Percentiles rank a stretch among this genome's conserved stretches.
These are phyloP conservation scores for Potamarius usumacintae DNA, from an alignment of 2,113 vertebrate genomes.

Conservation along the genomic window DNA sequence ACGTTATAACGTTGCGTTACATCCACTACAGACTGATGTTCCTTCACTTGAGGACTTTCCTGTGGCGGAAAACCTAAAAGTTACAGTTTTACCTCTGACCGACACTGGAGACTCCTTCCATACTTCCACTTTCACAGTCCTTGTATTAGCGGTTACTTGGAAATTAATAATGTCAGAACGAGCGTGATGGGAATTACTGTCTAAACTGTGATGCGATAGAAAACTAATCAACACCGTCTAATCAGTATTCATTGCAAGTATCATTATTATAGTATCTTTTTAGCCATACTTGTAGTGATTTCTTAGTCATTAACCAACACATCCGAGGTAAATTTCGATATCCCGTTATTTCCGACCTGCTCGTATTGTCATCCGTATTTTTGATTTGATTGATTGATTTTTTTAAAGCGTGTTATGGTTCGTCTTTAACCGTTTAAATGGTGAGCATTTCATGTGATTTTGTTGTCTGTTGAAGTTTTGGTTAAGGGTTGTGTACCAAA, in stretches of 20 bases:
- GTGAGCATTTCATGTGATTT: neutral
- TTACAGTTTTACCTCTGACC: neutral
- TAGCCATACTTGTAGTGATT: neutral
- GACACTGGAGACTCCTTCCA: slow-evolving; percentile 2
- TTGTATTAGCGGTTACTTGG: neutral
- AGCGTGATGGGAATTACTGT: neutral
- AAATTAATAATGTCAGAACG: neutral
- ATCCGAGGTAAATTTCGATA: neutral
- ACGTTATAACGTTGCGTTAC: neutral
- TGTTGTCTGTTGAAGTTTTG: neutral
- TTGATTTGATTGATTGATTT: no score
- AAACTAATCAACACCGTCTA: neutral
- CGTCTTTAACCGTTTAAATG: neutral
- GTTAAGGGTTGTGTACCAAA: neutral
- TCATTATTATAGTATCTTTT: neutral
- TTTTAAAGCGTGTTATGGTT: neutral
- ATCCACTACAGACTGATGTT: neutral
- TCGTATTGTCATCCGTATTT: neutral
- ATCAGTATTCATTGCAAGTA: neutral
- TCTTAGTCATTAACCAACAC: neutral
- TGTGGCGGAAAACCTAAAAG: neutral
- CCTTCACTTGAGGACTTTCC: neutral
- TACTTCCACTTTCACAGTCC: neutral
- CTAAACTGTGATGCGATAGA: neutral
- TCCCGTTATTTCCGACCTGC: neutral